phyloP scores from a whole-genome alignment of 2,888 invertebrate species.

The Pollenia angustigena region DNA sequence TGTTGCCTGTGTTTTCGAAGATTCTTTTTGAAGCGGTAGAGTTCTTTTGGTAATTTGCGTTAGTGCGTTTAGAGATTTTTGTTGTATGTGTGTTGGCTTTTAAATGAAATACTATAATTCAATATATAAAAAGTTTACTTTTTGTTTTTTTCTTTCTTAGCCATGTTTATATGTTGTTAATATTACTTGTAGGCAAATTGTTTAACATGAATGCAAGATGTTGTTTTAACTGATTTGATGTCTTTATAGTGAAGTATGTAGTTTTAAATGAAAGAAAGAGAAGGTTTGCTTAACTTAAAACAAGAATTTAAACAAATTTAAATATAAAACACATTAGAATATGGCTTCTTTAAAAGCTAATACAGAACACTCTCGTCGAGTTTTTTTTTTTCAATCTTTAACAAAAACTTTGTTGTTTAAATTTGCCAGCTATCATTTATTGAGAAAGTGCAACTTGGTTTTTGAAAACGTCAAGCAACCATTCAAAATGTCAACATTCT shows the following conservation, averaged over 20 bases:
- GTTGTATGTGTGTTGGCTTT: too few species aligned
- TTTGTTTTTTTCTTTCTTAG: slow-evolving; percentile 1
- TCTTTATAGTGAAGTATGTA: slow-evolving; percentile 48
- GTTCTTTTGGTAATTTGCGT: slow-evolving; percentile 66
- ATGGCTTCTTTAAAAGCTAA: too few species aligned
- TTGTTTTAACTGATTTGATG: slow-evolving; percentile 54
- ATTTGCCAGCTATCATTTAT: too few species aligned
- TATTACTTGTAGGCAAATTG: slow-evolving; percentile 52
- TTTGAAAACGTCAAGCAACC: too few species aligned
- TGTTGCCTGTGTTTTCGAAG: slow-evolving; percentile 23
- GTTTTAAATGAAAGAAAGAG: neutral
- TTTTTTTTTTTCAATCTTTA: too few species aligned
- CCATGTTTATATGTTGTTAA: slow-evolving; percentile 41
- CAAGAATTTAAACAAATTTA: neutral
- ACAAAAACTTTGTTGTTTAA: too few species aligned
- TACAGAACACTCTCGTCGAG: too few species aligned
- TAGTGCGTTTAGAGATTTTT: slow-evolving; percentile 18
- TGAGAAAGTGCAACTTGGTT: too few species aligned
- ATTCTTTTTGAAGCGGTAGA: slow-evolving; percentile 69
- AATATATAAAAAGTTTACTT: slow-evolving; percentile 16
- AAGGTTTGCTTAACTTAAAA: neutral
- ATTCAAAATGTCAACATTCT: too few species aligned
- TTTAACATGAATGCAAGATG: slow-evolving; percentile 59
- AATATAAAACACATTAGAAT: too few species aligned
- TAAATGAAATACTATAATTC: slow-evolving; percentile 1